Conservation (phyloP, 2,113 vertebrate species). For the Corydoras maculifer region DNA sequence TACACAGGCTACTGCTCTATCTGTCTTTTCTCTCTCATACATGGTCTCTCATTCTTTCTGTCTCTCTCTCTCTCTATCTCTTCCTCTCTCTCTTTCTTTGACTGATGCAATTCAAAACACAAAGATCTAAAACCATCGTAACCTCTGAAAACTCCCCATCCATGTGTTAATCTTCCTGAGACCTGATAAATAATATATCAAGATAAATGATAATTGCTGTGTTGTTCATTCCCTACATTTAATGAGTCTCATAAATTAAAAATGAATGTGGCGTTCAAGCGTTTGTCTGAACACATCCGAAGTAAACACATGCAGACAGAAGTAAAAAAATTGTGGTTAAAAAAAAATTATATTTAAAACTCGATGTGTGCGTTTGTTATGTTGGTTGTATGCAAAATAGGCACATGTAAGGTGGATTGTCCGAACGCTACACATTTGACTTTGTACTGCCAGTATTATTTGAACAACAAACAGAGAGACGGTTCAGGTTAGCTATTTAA, state of each 20-base stretch:
- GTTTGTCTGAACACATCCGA: constrained; percentile 64
- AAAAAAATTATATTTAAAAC: not conserved
- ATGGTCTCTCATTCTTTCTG: constrained; percentile 4
- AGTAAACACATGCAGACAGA: constrained; percentile 46
- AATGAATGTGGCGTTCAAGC: constrained; percentile 84
- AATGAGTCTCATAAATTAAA: constrained; percentile 98
- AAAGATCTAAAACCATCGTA: constrained; percentile 40
- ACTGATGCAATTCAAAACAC: constrained; percentile 61
- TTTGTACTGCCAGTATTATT: too few relatives aligned
- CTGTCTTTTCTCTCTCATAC: too few relatives aligned
- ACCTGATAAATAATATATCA: constrained; percentile 99
- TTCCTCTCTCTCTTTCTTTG: constrained; percentile 29
- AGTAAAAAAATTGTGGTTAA: constrained; percentile 31
- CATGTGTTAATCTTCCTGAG: constrained; percentile 77
- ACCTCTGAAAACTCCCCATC: constrained; percentile 58
- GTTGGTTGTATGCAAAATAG: not conserved
- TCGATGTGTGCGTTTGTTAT: constrained; percentile 5
- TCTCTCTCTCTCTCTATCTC: constrained; percentile 42
- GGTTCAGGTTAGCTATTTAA: too few relatives aligned
- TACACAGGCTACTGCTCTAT: too few relatives aligned
- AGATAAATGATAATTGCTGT: constrained; percentile 99
- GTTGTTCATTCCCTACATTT: constrained; percentile 80
- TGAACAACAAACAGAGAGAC: too few relatives aligned
- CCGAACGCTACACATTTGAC: not conserved
- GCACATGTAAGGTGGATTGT: not conserved